Evolutionary conservation across 2,797 vertebrate species (phyloP).

Genomic region (Chloroceryle amazona): DNA sequence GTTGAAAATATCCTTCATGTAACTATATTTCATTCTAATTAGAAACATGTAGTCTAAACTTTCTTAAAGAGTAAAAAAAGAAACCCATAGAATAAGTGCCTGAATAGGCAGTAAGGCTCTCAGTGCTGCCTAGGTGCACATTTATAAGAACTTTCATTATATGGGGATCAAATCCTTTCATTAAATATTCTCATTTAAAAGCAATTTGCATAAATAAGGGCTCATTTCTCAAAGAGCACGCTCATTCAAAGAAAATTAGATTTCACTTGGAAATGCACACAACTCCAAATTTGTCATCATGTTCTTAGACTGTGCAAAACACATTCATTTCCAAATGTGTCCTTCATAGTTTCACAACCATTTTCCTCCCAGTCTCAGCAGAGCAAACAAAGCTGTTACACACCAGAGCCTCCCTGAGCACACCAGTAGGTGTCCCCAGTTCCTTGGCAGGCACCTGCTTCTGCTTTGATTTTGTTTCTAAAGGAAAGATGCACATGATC

Average conservation of each 20-base stretch:
- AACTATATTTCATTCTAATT: conserved; percentile 39
- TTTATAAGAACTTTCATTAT: conserved; percentile 69
- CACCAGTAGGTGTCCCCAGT: neutral
- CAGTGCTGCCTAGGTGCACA: conserved; percentile 16
- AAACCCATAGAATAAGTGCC: conserved; percentile 3
- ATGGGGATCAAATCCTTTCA: conserved; percentile 60
- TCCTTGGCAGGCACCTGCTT: neutral
- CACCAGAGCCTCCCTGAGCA: neutral
- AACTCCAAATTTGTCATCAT: neutral
- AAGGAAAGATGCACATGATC: neutral
- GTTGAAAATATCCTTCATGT: conserved; percentile 28
- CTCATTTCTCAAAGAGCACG: conserved; percentile 51
- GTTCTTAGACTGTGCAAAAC: neutral
- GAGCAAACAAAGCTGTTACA: neutral
- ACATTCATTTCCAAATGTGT: neutral
- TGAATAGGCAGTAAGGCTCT: conserved; percentile 13
- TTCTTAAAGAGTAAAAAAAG: conserved; percentile 9
- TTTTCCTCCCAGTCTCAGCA: neutral
- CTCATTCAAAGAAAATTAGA: conserved; percentile 57
- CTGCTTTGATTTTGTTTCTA: neutral
- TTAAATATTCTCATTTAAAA: conserved; percentile 79
- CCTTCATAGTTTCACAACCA: neutral
- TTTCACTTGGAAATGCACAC: conserved; percentile 37
- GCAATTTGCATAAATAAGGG: conserved; percentile 78
- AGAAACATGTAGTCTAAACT: conserved; percentile 12